phyloP scores from a whole-genome alignment of 2,888 invertebrate genomes.

The Rhogogaster chlorosoma region DNA sequence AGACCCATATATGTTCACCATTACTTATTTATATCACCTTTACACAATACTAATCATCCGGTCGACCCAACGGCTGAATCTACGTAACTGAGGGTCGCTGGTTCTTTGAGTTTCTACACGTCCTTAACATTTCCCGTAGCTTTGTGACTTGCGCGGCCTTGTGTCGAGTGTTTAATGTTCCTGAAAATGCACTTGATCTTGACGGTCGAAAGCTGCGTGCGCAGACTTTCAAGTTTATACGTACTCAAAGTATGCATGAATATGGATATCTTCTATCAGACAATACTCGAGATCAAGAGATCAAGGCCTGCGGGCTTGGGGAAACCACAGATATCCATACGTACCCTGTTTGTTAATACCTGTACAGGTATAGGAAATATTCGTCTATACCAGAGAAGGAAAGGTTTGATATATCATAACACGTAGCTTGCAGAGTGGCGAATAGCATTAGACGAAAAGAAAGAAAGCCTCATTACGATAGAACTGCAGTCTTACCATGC shows the following conservation, averaged over 20 bases:
- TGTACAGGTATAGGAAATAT: background rate
- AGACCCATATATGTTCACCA: background rate
- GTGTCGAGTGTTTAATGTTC: constrained; percentile 41
- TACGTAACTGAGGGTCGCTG: constrained; percentile 27
- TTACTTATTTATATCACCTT: background rate
- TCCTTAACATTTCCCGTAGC: constrained; percentile 11
- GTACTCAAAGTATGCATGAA: constrained; percentile 15
- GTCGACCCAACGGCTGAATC: constrained; percentile 33
- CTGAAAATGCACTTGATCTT: constrained; percentile 44
- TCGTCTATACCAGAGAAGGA: background rate
- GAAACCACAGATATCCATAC: background rate
- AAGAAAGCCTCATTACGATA: constrained; percentile 44
- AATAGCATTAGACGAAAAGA: constrained; percentile 24
- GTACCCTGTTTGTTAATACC: background rate
- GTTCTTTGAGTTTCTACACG: constrained; percentile 26
- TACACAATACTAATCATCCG: constrained; percentile 8
- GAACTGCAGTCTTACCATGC: constrained; percentile 38
- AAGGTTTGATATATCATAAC: constrained; percentile 9
- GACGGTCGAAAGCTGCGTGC: constrained; percentile 24
- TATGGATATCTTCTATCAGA: constrained; percentile 25
- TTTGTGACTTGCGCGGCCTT: constrained; percentile 28
- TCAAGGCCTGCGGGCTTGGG: background rate
- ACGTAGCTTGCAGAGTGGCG: background rate
- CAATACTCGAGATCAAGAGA: constrained; percentile 13
- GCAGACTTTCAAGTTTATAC: background rate